phyloP scores from a whole-genome alignment of 2,888 invertebrate species.

The Lampropteryx suffumata region DNA sequence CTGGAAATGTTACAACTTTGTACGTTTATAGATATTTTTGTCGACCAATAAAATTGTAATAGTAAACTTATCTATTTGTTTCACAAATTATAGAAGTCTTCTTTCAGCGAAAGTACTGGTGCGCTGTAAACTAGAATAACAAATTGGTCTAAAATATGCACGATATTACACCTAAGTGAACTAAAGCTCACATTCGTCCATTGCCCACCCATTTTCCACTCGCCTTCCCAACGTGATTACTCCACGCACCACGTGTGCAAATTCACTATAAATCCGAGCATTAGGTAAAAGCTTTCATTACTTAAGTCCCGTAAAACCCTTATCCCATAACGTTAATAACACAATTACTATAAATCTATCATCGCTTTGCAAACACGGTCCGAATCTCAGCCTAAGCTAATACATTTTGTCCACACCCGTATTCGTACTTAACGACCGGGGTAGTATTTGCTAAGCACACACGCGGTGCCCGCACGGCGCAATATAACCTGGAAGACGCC shows the following conservation, averaged over 20 bases:
- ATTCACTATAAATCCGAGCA: constrained; percentile 76
- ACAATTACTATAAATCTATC: constrained; percentile 84
- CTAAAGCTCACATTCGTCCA: constrained; percentile 10
- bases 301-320: constrained; percentile 82
- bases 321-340: constrained; percentile 83
- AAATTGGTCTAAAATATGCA: constrained; percentile 1
- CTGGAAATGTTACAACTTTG: constrained; percentile 27
- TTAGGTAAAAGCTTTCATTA: constrained; percentile 80
- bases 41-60: constrained; percentile 15
- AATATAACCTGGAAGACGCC: constrained; percentile 80
- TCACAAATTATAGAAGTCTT: too few species aligned
- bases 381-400: constrained; percentile 83
- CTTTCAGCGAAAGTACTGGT: too few species aligned
- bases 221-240: constrained; percentile 54
- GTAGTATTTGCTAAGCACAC: constrained; percentile 80
- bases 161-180: constrained; percentile 3
- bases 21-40: constrained; percentile 20
- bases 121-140: too few species aligned
- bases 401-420: constrained; percentile 83
- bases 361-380: constrained; percentile 80
- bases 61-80: background rate
- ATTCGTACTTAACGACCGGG: constrained; percentile 80
- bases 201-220: constrained; percentile 14
- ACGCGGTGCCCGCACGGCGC: constrained; percentile 78
- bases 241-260: constrained; percentile 68